Percentiles rank a stretch among this genome's conserved stretches.
These are phyloP conservation scores for Pica pica DNA, from an alignment of 2,113 vertebrate genomes.

Conservation along the genomic window DNA sequence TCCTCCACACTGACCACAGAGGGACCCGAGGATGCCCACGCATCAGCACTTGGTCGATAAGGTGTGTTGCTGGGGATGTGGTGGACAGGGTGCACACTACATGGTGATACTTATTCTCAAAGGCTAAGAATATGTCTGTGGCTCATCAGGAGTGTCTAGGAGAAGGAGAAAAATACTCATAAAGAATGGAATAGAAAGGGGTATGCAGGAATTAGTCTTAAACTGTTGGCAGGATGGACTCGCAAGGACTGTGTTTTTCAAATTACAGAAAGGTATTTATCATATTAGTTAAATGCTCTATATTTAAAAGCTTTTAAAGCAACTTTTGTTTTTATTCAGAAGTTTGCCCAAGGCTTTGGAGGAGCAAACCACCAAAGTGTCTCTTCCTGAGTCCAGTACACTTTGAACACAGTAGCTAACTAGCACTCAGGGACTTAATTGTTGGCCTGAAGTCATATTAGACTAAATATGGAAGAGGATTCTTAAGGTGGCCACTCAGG, in stretches of 20 bases:
- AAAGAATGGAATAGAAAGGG: not conserved
- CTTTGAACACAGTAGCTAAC: not conserved
- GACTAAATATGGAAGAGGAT: not conserved
- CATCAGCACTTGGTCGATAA: not conserved
- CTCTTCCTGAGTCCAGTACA: not conserved
- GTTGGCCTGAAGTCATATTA: not conserved
- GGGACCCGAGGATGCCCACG: not conserved
- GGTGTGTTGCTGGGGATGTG: conserved; percentile 50
- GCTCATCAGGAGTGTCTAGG: not conserved
- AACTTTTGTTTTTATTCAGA: not conserved
- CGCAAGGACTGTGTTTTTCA: not conserved
- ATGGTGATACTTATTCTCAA: not conserved
- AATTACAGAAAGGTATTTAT: not conserved
- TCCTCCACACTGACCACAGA: not conserved
- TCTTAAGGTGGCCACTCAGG: not conserved
- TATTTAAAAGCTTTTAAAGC: conserved; percentile 1
- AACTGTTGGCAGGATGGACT: not conserved
- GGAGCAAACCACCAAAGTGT: not conserved
- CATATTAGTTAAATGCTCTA: not conserved
- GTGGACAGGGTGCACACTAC: not conserved
- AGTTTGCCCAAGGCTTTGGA: conserved; percentile 10
- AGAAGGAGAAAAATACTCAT: not conserved
- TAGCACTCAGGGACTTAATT: not conserved
- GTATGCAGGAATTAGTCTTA: not conserved
- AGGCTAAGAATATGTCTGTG: not conserved